Evolutionary conservation across 2,797 vertebrate genomes (phyloP).

Genomic region (Nyctalus aviator): DNA sequence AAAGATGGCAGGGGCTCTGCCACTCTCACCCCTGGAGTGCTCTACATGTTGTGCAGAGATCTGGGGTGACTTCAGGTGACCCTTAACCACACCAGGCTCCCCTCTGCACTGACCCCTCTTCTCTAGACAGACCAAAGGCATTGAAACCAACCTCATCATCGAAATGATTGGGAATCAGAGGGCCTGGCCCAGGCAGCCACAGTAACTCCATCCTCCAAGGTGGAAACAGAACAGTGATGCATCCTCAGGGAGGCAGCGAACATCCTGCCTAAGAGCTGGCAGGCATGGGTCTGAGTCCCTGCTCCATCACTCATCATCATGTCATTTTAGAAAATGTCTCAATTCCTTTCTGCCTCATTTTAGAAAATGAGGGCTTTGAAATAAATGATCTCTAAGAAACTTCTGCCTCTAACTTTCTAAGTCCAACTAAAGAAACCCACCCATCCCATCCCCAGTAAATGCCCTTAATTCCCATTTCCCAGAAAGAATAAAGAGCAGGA

Average conservation of each 20-base stretch:
- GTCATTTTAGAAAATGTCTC: neutral
- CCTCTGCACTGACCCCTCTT: neutral
- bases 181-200: neutral
- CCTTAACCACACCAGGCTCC: neutral
- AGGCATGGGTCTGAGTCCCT: too few relatives aligned
- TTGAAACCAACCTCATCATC: neutral
- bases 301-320: neutral
- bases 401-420: neutral
- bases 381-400: neutral
- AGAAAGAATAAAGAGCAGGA: neutral
- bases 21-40: rapidly evolving
- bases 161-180: neutral
- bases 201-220: neutral
- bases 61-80: neutral
- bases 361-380: neutral
- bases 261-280: neutral
- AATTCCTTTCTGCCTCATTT: neutral
- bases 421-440: too few relatives aligned
- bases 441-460: neutral
- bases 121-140: neutral
- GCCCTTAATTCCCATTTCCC: neutral
- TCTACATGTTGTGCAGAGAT: neutral
- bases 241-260: neutral
- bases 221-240: neutral
- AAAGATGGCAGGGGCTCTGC: neutral